Conservation (phyloP, 2,888 invertebrate species). For the Frankliniella fusca region DNA sequence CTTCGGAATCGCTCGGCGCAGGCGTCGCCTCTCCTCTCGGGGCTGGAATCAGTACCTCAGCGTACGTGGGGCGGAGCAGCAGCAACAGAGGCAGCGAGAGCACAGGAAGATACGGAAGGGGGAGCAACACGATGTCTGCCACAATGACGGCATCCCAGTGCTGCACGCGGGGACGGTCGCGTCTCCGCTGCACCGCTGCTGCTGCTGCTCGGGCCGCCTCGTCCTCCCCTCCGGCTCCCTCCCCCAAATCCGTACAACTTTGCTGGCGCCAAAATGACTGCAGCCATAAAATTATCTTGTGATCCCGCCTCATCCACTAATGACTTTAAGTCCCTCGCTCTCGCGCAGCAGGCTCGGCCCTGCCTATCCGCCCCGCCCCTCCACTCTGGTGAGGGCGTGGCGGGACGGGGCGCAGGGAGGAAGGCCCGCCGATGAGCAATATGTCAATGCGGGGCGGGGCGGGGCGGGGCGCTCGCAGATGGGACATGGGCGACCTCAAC, state of each 20-base stretch:
- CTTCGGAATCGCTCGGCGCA: too few relatives aligned
- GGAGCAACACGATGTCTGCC: too few relatives aligned
- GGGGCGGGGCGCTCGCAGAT: neutral
- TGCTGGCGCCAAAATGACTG: constrained; percentile 16
- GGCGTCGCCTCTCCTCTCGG: too few relatives aligned
- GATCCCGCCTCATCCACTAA: constrained; percentile 23
- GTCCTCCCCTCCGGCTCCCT: neutral
- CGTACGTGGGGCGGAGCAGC: neutral
- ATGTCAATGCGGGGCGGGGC: neutral
- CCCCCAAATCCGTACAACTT: neutral
- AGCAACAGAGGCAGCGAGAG: neutral
- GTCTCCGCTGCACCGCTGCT: neutral
- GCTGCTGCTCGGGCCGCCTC: neutral
- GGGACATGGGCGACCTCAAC: neutral
- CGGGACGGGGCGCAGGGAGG: neutral
- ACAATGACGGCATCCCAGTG: neutral
- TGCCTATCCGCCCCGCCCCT: constrained; percentile 1
- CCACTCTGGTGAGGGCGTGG: neutral
- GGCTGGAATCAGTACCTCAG: neutral
- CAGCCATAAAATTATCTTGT: constrained; percentile 22
- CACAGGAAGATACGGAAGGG: too few relatives aligned
- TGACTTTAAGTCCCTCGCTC: neutral
- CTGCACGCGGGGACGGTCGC: neutral
- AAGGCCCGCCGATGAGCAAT: neutral
- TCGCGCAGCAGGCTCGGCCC: neutral